Evolutionary conservation across 2,888 invertebrate species (phyloP), one percentile per base, ranked within the genome.

Genomic region (Apocheima hispidaria): DNA sequence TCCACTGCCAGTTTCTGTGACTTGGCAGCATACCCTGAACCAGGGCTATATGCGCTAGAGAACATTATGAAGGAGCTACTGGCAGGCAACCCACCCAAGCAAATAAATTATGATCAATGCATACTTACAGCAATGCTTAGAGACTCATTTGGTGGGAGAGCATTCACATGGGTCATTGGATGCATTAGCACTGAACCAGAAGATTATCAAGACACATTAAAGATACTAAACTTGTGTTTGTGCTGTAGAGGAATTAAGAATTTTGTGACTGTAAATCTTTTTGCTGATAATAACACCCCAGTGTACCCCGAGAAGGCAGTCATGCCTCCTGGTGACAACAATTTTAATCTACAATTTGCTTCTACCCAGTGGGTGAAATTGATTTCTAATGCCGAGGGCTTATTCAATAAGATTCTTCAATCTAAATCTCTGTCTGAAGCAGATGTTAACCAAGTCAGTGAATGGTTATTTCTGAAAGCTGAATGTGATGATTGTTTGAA

Each of bases 401-500:
- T 97, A n/a, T 96, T 96, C 85, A 95, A 96, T 84, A 96, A 94
- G 83, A 93, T 97, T 41, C 93, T 96, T 49, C 93, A 94, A 14
- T 95, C 94, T 38, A 95, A 95, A 74, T 93, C 94, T n/a, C 81
- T 97, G 56, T 94, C 95, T 10, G 95, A 96, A 54, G 88, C 94
- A 62, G 96, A 97, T 79, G 94, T 95, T 68, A 96, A 96, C 75
- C 96, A 96, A 86, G 90, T 93, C 6, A 93, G 96, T 77, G 96
- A 96, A 71, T 97, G 97, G 97, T 88, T 97, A 16, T 96, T 96
- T 74, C 88, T 97, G 64, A 97, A 97, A 78, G 97, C 97, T 71
- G 97, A 97, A 84, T 97, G 97, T 84, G 97, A 97, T 83, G 97
- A 97, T 78, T 97, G 97, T 79, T 93, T 96, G 46, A 94, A 94